Conservation (phyloP, 1,140 invertebrate species). For the Formica exsecta region DNA sequence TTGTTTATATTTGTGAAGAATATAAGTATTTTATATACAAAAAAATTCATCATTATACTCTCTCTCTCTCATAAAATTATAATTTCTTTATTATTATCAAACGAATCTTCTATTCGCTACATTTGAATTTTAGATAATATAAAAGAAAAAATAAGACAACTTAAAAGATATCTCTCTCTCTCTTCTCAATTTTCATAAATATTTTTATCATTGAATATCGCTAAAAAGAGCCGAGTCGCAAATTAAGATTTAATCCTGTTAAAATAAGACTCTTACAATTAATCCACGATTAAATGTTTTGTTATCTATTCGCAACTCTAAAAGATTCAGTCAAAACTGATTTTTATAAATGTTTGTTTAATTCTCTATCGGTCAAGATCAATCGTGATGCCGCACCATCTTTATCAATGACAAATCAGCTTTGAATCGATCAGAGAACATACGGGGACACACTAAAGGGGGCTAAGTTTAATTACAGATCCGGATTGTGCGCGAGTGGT, state of each 20-base stretch:
- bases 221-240: no score
- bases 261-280: no score
- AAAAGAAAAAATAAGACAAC: neutral
- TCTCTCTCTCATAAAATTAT: no score
- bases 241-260: no score
- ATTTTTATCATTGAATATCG: no score
- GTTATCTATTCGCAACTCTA: neutral
- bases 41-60: neutral
- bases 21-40: neutral
- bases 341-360: neutral
- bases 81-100: neutral
- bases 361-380: neutral
- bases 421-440: constrained; percentile 12
- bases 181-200: no score
- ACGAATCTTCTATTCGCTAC: neutral
- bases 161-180: neutral
- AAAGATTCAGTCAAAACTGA: neutral
- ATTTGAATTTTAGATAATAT: no score
- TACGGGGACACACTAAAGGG: neutral
- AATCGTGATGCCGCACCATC: neutral
- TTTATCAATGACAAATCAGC: constrained; percentile 29
- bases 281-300: no score
- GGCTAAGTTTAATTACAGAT: constrained; percentile 57
- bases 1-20: neutral
- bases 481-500: constrained; percentile 17